Conservation (phyloP, 2,113 vertebrate species). For the Mesoclemmys tuberculata region DNA sequence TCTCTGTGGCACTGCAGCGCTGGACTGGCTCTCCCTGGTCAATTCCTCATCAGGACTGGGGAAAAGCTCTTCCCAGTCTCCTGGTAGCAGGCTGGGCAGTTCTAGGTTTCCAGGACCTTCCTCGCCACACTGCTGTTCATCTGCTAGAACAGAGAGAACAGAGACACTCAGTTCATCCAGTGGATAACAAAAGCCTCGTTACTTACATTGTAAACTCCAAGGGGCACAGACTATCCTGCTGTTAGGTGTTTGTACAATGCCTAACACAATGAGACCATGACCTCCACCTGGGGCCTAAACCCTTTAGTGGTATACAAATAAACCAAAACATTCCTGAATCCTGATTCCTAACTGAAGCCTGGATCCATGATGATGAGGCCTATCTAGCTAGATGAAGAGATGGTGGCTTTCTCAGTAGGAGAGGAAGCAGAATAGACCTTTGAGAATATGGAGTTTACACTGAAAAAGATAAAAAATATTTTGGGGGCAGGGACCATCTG, state of each 20-base stretch:
- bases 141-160: slow-evolving; percentile 52
- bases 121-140: slow-evolving; percentile 52
- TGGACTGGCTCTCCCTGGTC: slow-evolving; percentile 67
- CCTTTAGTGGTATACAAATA: rapidly evolving
- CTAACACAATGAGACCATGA: rapidly evolving
- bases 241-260: rapidly evolving
- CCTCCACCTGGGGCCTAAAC: rapidly evolving
- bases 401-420: background rate
- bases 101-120: slow-evolving; percentile 51
- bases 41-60: slow-evolving; percentile 71
- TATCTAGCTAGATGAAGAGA: background rate
- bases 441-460: background rate
- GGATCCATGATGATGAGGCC: background rate
- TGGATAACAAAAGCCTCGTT: rapidly evolving
- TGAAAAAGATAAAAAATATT: background rate
- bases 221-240: background rate
- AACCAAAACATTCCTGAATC: background rate
- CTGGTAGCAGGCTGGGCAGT: slow-evolving; percentile 35
- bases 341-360: background rate
- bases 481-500: background rate
- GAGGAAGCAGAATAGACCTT: background rate
- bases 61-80: slow-evolving; percentile 76
- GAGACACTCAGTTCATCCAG: background rate
- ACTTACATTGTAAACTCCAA: rapidly evolving
- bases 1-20: background rate